Evolutionary conservation across 2,113 vertebrate species (phyloP), one percentile per base, ranked within the genome.

Genomic region (Microtus richardsoni): DNA sequence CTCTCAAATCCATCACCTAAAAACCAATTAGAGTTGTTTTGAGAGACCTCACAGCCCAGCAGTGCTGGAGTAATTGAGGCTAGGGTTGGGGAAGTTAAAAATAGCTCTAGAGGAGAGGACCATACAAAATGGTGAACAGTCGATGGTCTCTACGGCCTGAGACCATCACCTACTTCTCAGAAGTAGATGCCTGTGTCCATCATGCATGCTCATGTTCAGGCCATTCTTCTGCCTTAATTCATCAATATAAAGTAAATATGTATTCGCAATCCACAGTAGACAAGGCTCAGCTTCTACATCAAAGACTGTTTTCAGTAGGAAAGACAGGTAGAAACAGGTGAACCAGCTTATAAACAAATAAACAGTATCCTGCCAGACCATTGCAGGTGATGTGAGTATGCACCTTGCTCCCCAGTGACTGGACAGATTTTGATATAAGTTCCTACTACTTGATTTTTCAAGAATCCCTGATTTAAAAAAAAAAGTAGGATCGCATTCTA

Each of bases 21-120:
- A 97, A 89, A 87, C 24, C 33, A 91, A 70, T 77, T 47, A 89
- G 74, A 75, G n/a, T 79, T 92, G 26, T 90, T 94, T 54, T 62
- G 44, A 92, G 64, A 96, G 77, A 39, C 13, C 9, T 47, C 21
- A 19, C 36, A 80, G 52, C 36, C 49, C 58, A 33, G 24, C 44
- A 70, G 41, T 5, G 8, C 47, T 73, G 28, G 6, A 71, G 49
- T 74, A 71, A 89, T 82, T 60, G 89, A 19, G 5, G 1, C 64
- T 22, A 22, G 73, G 49, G 2, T 77, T 71, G 52, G n/a, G 60
- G 44, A 66, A 77, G 52, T 92, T 52, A 77, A 85, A 68, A 93
- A 64, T 41, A 7, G 58, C 75, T 41, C 41, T 64, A 39, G 73
- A 89, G 47, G 89, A 84, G 28, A 24, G 22, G 12, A 26, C 36